Percentiles rank a stretch among this genome's conserved stretches.
Evolutionary conservation across 2,797 vertebrate genomes (phyloP).

Genomic region (Pangasius mekongensis): DNA sequence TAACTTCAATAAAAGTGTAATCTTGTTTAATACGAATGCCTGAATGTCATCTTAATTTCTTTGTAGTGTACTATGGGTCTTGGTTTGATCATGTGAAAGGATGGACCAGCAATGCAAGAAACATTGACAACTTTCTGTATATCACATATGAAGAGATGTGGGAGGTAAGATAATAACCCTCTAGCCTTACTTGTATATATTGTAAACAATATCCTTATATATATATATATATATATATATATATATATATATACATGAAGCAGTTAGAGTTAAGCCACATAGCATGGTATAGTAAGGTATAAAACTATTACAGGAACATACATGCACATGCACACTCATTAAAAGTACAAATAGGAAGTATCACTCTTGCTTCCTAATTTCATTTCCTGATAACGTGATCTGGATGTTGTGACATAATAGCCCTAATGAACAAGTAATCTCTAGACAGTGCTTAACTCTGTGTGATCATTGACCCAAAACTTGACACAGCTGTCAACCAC

Average conservation of each 20-base stretch:
- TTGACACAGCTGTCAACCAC: not conserved
- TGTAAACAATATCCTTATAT: no score
- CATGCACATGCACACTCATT: not conserved
- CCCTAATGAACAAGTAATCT: not conserved
- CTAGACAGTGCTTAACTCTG: not conserved
- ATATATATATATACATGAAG: no score
- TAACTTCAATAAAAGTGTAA: not conserved
- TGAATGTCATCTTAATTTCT: not conserved
- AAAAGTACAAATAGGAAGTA: not conserved
- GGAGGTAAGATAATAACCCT: constrained; percentile 68
- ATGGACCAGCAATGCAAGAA: constrained; percentile 75
- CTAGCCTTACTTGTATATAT: not conserved
- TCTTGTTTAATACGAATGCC: not conserved
- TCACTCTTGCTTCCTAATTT: not conserved
- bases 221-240: no score
- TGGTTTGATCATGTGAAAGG: constrained; percentile 88
- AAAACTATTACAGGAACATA: not conserved
- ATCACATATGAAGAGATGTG: constrained; percentile 85
- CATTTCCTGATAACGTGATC: not conserved
- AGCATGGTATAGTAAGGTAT: no score
- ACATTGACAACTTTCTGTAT: constrained; percentile 73
- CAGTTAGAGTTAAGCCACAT: no score
- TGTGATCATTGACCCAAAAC: not conserved
- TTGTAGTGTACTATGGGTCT: constrained; percentile 81
- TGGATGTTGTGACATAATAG: not conserved